Evolutionary conservation across 2,888 invertebrate species (phyloP), one percentile per base, ranked within the genome.

Genomic region (Priocnemis perturbator): DNA sequence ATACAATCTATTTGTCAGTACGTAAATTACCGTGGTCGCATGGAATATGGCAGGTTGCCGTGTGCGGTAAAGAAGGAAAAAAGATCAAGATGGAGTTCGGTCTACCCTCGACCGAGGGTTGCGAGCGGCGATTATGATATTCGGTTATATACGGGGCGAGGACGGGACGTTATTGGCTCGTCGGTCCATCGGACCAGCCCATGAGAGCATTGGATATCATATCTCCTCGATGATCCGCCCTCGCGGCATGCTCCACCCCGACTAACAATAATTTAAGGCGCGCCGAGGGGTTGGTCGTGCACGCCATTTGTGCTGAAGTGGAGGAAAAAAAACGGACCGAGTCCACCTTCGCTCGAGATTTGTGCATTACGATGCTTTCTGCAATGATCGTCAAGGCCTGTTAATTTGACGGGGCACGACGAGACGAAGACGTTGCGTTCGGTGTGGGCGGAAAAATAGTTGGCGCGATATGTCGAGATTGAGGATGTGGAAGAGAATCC

Each of bases 181-280:
- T 59, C 60, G 71, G 74, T 66, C 63, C 68, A 58, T 70, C 61
- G 58, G 57, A 66, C 74, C 80, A 77, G 77, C 76, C 83, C 76
- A 74, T 75, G 74, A 71, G 64, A 60, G 23, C 68, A 73, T 37
- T 37, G 81, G 85, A 86, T 86, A 87, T 87, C 84, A 87, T 87
- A 87, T 86, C 85, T 86, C 73, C 72, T 61, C 72, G 75, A 84
- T 78, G 86, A 71, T 86, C 84, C 87, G 86, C 86, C 87, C 85
- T 80, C 81, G 79, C 78, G 68, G 67, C 68, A 82, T 78, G 83
- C 86, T 86, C 86, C 86, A 85, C 86, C 85, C 84, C 81, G 72
- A 71, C 69, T 77, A 79, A 79, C 77, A 75, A 79, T 79, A 79
- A 79, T 79, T 79, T 75, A 67, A 80, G 37, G 75, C 62, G 71